These are phyloP conservation scores for Oscheius sp. DNA, from an alignment of 2,888 invertebrate species.

Conservation along the genomic window DNA sequence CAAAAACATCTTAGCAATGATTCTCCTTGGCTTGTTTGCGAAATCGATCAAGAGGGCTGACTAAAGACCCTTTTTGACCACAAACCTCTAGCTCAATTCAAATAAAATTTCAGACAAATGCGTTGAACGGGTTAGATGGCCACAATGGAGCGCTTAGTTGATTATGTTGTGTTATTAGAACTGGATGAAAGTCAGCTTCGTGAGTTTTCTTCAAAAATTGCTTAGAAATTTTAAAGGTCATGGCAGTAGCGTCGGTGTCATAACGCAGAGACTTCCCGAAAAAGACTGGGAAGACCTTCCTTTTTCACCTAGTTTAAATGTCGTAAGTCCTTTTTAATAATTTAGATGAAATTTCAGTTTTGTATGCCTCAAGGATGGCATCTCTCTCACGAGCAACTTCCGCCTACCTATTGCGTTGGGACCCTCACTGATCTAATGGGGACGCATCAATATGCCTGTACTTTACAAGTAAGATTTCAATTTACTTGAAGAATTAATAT, in stretches of 20 bases:
- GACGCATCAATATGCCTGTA: conserved; percentile 29
- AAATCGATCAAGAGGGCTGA: neutral
- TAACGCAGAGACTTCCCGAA: conserved; percentile 21
- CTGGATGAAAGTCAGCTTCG: conserved; percentile 26
- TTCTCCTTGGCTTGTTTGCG: neutral
- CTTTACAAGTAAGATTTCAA: conserved; percentile 15
- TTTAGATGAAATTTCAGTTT: conserved; percentile 22
- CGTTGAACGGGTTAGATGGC: conserved; percentile 1
- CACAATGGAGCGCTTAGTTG: conserved; percentile 24
- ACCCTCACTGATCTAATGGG: conserved; percentile 33
- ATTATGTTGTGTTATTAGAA: conserved; percentile 28
- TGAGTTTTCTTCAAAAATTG: neutral
- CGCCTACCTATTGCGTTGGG: conserved; percentile 20
- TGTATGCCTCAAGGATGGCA: conserved; percentile 31
- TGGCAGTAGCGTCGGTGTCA: conserved; percentile 19
- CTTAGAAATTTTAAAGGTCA: conserved; percentile 12
- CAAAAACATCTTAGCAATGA: neutral
- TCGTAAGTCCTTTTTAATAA: neutral
- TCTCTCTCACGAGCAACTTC: conserved; percentile 1
- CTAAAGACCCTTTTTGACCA: neutral
- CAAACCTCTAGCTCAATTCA: neutral
- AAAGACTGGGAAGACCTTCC: conserved; percentile 29
- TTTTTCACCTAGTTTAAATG: conserved; percentile 24
- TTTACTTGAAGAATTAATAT: neutral
- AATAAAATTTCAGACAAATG: conserved; percentile 8